Evolutionary conservation across 2,797 vertebrate species (phyloP), one percentile per base, ranked within the genome.

Genomic region (Typhlichthys eigenmanni): DNA sequence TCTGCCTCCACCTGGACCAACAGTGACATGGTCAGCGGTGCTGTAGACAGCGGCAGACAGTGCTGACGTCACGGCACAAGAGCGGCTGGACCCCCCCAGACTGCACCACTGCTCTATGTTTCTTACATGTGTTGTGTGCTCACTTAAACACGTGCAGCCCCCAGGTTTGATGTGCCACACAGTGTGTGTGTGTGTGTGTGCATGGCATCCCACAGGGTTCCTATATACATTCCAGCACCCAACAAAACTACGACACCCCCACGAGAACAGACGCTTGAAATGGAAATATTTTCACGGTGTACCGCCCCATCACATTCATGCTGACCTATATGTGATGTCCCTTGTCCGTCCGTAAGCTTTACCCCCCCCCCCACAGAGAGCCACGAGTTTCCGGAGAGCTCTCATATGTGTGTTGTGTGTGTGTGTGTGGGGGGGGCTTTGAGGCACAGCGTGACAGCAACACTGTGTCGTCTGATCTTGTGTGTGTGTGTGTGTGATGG

Each of bases 271-370:
- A 47, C 10, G 47, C 3, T 47, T 47, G 47, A 4, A 47, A 47
- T 47, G 11, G 47, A 47, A 11, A 3, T n/a, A 10, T 47, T 11
- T 47, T 8, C 10, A n/a, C 10, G 7, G 10, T 10, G 11, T 12
- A 11, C 46, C 8, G 1, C 13, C 2, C 13, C 46, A 47, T 72
- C 65, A 59, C 56, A 58, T 50, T 19, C 53, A 61, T 53, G 55
- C 58, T 81, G 80, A 78, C 76, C 74, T 75, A 78, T 63, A 81
- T 84, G 71, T 45, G 59, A 66, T 66, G 32, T 72, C 49, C 64
- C 34, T 55, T 67, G 55, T 76, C 60, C 60, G 69, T 74, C 62
- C 51, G 5, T 38, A 38, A 38, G 34, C 5, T 8, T 4, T n/a
- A 50, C 2, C 16, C 17, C 5, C 57, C 32, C 32, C 32, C 45